Evolutionary conservation across 2,113 vertebrate species (phyloP), one percentile per base, ranked within the genome.

Genomic region (Cephalopholis sonnerati): DNA sequence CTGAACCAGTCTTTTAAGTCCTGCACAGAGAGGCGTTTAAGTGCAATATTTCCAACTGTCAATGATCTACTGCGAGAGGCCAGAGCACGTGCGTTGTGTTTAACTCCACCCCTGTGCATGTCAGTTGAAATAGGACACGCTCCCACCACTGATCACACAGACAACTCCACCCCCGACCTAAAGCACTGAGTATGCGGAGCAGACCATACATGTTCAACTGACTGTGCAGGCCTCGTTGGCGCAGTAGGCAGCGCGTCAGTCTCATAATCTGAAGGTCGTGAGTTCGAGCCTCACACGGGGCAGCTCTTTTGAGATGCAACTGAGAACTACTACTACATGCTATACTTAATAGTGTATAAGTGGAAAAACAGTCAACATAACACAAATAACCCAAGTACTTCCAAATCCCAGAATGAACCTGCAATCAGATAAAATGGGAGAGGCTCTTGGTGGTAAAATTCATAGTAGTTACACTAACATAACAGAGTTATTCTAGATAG

Each of bases 211-310:
- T 2, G 44, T 1, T 25, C 7, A 2, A 0, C 0, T 0, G 0
- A 0, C 0, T 0, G 0, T 2, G 0, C 24, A 80, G 13, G 74
- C 84, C 87, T 89, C 13, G 58, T 91, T 90, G 72, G 88, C 69
- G 69, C 89, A 91, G 90, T 89, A 89, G 88, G 85, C 88, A 90
- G 48, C 48, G 48, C 48, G 48, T 50, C 48, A 50, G 48, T 50
- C 89, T 93, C 87, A 89, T 90, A 91, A 83, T 89, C 84, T 89
- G 86, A 90, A 90, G 91, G 88, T 91, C 61, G 81, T 89, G 81
- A 85, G 81, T 90, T 91, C 62, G 46, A 92, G 81, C 87, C 87
- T 90, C 89, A 91, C 84, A 89, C 76, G 78, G 81, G 86, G 86
- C 78, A 88, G 1, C 0, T 12, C 0, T 82, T 85, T 83, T 85